Conservation (phyloP, 1,140 invertebrate genomes). For the Ips nitidus region DNA sequence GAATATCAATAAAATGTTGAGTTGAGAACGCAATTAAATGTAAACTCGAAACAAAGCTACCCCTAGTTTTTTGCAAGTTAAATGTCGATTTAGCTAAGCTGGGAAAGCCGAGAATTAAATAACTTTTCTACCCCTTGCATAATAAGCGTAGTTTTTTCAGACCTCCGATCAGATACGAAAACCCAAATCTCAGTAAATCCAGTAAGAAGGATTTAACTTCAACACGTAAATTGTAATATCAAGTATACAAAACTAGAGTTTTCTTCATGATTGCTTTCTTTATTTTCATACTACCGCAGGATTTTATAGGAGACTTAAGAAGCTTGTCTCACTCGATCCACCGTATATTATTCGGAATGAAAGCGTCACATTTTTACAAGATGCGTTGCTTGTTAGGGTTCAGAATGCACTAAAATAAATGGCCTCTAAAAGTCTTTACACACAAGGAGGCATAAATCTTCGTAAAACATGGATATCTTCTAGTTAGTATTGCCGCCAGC, state of each 20-base stretch:
- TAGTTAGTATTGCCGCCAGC: background rate
- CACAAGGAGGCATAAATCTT: slow-evolving; percentile 22
- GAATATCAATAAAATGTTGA: too few relatives aligned
- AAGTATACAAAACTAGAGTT: background rate
- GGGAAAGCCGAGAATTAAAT: slow-evolving; percentile 5
- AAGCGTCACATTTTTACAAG: slow-evolving; percentile 24
- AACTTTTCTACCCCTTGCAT: slow-evolving; percentile 8
- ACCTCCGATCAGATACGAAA: too few relatives aligned
- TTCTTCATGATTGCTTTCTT: too few relatives aligned
- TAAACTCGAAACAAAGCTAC: background rate
- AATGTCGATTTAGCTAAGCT: slow-evolving; percentile 4
- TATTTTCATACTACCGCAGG: too few relatives aligned
- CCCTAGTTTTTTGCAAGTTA: background rate
- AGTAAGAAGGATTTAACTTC: too few relatives aligned
- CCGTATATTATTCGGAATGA: slow-evolving; percentile 21
- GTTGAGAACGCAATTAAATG: background rate
- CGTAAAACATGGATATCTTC: slow-evolving; percentile 15
- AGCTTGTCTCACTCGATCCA: background rate
- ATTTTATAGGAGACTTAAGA: too few relatives aligned
- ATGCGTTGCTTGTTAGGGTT: slow-evolving; percentile 24
- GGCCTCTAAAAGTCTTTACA: slow-evolving; percentile 27
- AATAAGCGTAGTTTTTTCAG: background rate
- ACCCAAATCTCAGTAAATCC: too few relatives aligned
- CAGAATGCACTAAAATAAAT: slow-evolving; percentile 24
- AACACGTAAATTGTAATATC: background rate